phyloP scores from a whole-genome alignment of 1,140 invertebrate genomes.

The Elymnias hypermnestra region DNA sequence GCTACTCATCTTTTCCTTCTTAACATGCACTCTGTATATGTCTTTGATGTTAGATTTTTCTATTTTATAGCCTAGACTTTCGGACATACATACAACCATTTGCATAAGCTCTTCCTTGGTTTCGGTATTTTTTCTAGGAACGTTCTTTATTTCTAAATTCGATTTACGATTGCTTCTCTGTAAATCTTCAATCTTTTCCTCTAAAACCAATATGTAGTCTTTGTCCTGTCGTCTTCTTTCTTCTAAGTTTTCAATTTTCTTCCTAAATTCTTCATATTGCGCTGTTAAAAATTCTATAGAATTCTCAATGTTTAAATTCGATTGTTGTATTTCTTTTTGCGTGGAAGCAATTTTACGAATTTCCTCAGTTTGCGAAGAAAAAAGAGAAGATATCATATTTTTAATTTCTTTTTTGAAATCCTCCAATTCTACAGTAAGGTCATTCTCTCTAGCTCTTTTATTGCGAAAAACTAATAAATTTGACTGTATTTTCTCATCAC shows the following conservation, averaged over 20 bases:
- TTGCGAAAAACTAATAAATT: too few relatives aligned
- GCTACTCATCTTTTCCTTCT: neutral
- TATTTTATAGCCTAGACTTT: too few relatives aligned
- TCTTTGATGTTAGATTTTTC: neutral
- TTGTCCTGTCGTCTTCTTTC: neutral
- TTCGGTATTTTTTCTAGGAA: slow-evolving; percentile 1
- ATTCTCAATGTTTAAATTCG: neutral
- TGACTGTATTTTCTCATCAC: too few relatives aligned
- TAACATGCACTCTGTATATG: neutral
- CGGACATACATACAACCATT: too few relatives aligned
- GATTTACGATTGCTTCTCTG: neutral
- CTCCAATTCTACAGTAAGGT: too few relatives aligned
- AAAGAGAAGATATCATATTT: too few relatives aligned
- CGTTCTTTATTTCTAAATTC: slow-evolving; percentile 5
- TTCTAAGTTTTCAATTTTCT: neutral
- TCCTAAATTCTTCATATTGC: neutral
- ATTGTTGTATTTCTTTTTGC: neutral
- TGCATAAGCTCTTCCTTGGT: neutral
- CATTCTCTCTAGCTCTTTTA: too few relatives aligned
- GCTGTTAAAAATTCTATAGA: neutral
- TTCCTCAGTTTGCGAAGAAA: too few relatives aligned
- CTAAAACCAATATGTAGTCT: neutral
- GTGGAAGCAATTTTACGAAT: neutral
- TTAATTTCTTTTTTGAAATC: too few relatives aligned
- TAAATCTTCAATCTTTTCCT: neutral